Evolutionary conservation across 2,888 invertebrate genomes (phyloP), one percentile per base, ranked within the genome.

Genomic region (Theretra japonica): DNA sequence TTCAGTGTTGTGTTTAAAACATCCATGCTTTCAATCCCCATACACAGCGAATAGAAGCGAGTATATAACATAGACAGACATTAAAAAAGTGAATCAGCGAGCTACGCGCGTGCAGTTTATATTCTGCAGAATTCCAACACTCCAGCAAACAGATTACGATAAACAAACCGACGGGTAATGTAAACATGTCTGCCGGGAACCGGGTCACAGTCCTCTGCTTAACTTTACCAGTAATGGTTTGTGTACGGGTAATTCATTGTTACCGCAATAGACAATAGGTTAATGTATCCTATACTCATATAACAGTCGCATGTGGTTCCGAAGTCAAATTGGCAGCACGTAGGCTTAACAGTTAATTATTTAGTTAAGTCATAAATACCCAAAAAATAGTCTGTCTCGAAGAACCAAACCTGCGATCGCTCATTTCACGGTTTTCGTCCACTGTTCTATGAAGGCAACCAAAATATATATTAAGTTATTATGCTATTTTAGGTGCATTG

Each of bases 151-250:
- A 74, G 62, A 73, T 75, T 75, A 76, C 71, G 75, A 76, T 71
- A 82, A 83, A 85, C 82, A 86, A 83, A 86, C 79, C 80, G 50
- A 75, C 71, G 74, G 71, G 73, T 76, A 81, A 81, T 78, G 77
- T 86, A 84, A 84, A 86, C 86, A 74, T 75, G 80, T 82, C 79
- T 82, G 75, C 73, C 23, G 71, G 50, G 72, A 83, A 80, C 76
- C 82, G 77, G 88, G 88, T 83, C 83, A 84, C 76, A 77, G 75
- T 76, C 76, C 71, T 83, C 84, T 85, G 84, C 69, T 82, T 80
- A 77, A 53, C 70, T 79, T 82, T 83, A 80, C 68, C 69, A 19
- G 23, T 57, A 69, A 65, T 60, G 68, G 72, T 71, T 71, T 62
- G 65, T 56, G 33, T 71, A 21, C 28, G 8, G 25, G 17, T 15